Conservation (phyloP, 2,113 vertebrate species). For the Cairina moschata region DNA sequence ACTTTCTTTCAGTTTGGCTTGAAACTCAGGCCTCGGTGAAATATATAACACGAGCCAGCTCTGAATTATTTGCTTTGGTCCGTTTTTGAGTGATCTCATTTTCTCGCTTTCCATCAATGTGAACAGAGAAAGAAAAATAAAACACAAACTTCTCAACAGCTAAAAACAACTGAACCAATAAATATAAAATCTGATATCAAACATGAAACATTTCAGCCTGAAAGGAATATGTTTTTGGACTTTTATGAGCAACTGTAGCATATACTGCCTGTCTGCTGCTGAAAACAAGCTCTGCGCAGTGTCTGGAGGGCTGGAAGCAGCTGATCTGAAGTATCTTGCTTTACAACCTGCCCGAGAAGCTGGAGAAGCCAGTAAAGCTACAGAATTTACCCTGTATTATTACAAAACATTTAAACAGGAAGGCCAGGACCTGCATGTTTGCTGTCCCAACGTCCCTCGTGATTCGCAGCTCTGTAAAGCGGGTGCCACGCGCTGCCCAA, state of each 20-base stretch:
- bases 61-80: constrained; percentile 32
- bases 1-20: constrained; percentile 25
- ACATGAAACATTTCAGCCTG: neutral
- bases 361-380: neutral
- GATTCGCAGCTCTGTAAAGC: neutral
- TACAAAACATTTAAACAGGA: neutral
- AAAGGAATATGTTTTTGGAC: constrained; percentile 36
- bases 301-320: neutral
- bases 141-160: neutral
- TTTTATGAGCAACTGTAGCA: constrained; percentile 17
- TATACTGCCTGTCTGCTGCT: neutral
- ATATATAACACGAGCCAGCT: neutral
- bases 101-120: neutral
- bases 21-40: neutral
- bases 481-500: neutral
- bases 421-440: neutral
- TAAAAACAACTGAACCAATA: neutral
- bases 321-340: constrained; percentile 13
- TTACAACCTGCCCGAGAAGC: neutral
- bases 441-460: neutral
- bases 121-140: neutral
- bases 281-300: neutral
- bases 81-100: constrained; percentile 25
- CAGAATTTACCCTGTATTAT: neutral
- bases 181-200: constrained; percentile 18